Base-by-base conservation (phyloP, 2,888 invertebrate species). In the Cremastinae sp. region DNA sequence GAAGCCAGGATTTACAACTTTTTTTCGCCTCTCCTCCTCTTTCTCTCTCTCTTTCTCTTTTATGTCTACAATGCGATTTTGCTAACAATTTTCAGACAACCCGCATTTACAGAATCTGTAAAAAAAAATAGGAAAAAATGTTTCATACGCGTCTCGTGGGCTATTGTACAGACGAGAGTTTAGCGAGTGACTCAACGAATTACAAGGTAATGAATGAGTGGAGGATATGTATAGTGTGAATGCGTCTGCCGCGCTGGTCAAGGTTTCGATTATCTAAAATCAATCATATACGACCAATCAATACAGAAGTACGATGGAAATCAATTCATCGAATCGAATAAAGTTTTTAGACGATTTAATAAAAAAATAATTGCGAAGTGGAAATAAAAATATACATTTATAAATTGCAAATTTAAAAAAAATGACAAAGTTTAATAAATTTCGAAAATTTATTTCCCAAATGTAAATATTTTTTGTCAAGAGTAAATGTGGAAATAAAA, bases 1-100 rank as follows among this genome's bases (percentile, higher is more conserved):
- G 51, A 76, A 76, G 69, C 64, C 68, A 72, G 62, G 56, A 56
- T 69, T 73, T 73, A 73, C 69, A 76, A 59, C 12, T 59, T 49
- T 39, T 35, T 75, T 59, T 41, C 12, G n/a, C 20, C 18, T 20
- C 43, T 20, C 12, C 2, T 43, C 9, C 9, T 49, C 16, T 16
- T 0, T 49, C 4, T 16, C 9, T 28, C 22, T 35, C 9, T 35
- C 14, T 64, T 22, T 28, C 43, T 35, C 22, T 56, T 75, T 55
- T 22, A 56, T 45, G 43, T 20, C 64, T 64, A 68, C 68, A 64
- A 64, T 47, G 41, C 49, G 16, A 51, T 64, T 72, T 68, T 20
- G 7, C 12, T 12, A 58, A 56, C 35, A 72, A 28, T 49, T 37
- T 37, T 37, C 37, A 45, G 16, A 37, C 47, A 56, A 16, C 56